These are phyloP conservation scores for Strix uralensis DNA, from an alignment of 2,113 vertebrate species.

Conservation along the genomic window DNA sequence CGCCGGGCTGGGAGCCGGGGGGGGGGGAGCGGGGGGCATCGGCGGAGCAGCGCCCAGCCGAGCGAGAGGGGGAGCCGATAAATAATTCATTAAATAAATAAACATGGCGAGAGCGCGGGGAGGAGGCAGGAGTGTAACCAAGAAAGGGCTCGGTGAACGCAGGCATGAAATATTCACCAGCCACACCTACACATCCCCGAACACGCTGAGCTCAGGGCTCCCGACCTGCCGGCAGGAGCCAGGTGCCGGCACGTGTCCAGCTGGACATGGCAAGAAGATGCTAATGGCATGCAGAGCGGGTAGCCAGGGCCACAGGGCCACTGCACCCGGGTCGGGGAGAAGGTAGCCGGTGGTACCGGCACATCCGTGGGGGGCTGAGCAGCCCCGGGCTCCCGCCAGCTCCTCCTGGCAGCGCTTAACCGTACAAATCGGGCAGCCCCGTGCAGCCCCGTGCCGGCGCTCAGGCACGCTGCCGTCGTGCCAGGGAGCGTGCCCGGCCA, in stretches of 20 bases:
- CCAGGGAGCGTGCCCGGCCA: neutral
- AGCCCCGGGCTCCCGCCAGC: neutral
- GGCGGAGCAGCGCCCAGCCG: constrained; percentile 24
- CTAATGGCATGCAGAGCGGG: neutral
- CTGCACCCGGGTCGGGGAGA: accelerated
- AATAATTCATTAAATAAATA: constrained; percentile 85
- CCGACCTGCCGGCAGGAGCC: neutral
- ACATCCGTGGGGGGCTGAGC: accelerated
- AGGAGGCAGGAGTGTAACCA: constrained; percentile 26
- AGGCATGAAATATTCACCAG: constrained; percentile 68
- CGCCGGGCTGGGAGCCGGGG: neutral
- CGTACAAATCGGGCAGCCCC: neutral
- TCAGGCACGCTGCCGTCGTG: accelerated
- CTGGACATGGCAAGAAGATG: neutral
- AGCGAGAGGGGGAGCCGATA: constrained; percentile 61
- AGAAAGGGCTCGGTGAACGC: constrained; percentile 46
- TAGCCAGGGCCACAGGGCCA: accelerated
- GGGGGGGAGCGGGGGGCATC: neutral
- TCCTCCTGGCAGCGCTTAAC: neutral
- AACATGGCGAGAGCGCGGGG: constrained; percentile 67
- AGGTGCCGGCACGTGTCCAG: neutral
- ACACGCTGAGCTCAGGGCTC: constrained; percentile 24
- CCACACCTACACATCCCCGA: neutral
- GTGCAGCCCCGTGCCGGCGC: accelerated
- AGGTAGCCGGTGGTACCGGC: neutral